Base-by-base conservation (phyloP, 2,113 vertebrate genomes). In the Entomyzon cyanotis region DNA sequence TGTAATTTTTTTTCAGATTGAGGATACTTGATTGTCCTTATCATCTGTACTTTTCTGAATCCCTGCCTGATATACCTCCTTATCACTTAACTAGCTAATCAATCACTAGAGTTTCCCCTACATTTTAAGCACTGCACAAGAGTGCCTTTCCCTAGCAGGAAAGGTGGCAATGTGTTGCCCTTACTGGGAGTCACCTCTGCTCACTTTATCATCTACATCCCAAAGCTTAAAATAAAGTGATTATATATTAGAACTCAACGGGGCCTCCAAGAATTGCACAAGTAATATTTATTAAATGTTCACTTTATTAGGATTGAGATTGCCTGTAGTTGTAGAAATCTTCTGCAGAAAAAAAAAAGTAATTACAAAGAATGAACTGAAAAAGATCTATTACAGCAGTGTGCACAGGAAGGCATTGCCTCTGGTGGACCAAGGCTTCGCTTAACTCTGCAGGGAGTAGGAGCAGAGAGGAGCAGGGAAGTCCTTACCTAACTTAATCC, bases 11-110 rank as follows among this genome's bases (percentile, higher is more conserved):
- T 97, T 92, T 88, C 77, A 96, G 96, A 97, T 97, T 39, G 84
- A 97, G 95, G 89, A 94, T 95, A 96, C 95, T 98, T 97, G 96
- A 97, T 97, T 96, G 96, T 97, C 97, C 96, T 94, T 84, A 85
- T 96, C 91, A 94, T 97, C 96, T 97, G 83, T 93, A 97, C 96
- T 97, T 97, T 97, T 95, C 95, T 97, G 89, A 88, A 93, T 96
- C 74, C 87, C 82, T 97, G 94, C 94, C 94, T 97, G 91, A 97
- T 95, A 96, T 93, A 94, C 63, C 85, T 97, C 96, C 97, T 97
- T 97, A 97, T 97, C 95, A 97, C 94, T 98, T 98, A 98, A 98
- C 97, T 97, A 96, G 92, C 96, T 97, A 97, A 98, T 97, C 97
- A 97, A 97, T 98, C 97, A 94, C 75, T 88, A 85, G 85, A 63